phyloP scores from a whole-genome alignment of 53 echinoderm and acorn worm genomes.

The Stichopus horrens region DNA sequence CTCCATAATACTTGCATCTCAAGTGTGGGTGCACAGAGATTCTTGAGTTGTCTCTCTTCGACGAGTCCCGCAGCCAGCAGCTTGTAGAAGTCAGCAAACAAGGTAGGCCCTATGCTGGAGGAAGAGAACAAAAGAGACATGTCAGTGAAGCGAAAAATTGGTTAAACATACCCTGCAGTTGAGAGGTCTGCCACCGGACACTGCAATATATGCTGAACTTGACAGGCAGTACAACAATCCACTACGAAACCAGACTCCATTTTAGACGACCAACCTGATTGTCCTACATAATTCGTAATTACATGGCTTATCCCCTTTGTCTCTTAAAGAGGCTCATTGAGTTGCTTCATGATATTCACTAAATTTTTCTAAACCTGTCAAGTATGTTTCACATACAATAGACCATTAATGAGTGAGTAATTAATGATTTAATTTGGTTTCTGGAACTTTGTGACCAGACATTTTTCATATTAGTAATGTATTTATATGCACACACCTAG shows the following conservation, averaged over 20 bases:
- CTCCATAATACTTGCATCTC: conserved; percentile 25
- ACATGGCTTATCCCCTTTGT: too few relatives aligned
- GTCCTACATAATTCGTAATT: too few relatives aligned
- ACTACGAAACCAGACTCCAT: conserved; percentile 39
- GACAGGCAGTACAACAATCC: conserved; percentile 54
- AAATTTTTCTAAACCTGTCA: too few relatives aligned
- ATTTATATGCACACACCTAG: too few relatives aligned
- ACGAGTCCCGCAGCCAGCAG: neutral
- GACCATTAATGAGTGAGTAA: too few relatives aligned
- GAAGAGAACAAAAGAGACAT: conserved; percentile 45
- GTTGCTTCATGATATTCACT: too few relatives aligned
- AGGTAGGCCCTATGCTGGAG: conserved; percentile 15
- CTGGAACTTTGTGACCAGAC: too few relatives aligned
- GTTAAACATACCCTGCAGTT: conserved; percentile 45
- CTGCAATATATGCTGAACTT: conserved; percentile 35
- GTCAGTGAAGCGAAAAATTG: conserved; percentile 1
- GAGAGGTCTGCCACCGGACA: conserved; percentile 21
- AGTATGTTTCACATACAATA: too few relatives aligned
- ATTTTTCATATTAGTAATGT: too few relatives aligned
- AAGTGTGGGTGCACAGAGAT: neutral
- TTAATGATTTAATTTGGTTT: too few relatives aligned
- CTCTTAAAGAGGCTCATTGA: too few relatives aligned
- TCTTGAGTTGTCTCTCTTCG: neutral
- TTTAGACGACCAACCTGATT: too few relatives aligned
- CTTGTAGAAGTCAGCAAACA: conserved; percentile 37